Evolutionary conservation across 2,797 vertebrate species (phyloP), one percentile per base, ranked within the genome.

Genomic region (Notolabrus celidotus): DNA sequence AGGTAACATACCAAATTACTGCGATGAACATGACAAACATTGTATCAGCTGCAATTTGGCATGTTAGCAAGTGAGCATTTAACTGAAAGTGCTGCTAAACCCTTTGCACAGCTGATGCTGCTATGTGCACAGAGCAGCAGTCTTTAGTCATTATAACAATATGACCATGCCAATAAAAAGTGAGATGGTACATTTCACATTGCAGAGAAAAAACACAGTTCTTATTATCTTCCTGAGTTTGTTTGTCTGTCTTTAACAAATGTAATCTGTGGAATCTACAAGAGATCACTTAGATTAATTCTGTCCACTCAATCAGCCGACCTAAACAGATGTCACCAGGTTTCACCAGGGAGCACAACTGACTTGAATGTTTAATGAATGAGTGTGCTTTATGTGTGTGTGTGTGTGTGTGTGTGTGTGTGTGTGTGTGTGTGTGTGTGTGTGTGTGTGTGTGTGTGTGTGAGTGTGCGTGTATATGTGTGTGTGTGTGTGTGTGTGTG

Each of bases 241-340:
- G 74, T 71, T 75, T 85, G 66, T 80, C 63, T 68, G 60, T 73
- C 29, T 68, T 57, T 46, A 72, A 78, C 46, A 49, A 60, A 61
- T 56, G 43, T 75, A 79, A 86, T 88, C 84, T 77, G 67, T 33
- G 14, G 57, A 49, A 69, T 68, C 67, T 71, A 58, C 43, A 58
- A 15, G 43, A 74, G 79, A 77, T 81, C 7, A 80, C 77, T 77
- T 61, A 61, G 77, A 83, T 86, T 88, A 86, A 82, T 72, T 79
- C 58, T 58, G 69, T 74, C 52, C 43, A 67, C 51, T 63, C 63
- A 87, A 84, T 88, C 71, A 87, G 53, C 81, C 71, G 70, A 74
- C 46, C 41, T 67, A 17, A 88, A 68, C 86, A 89, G 86, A 83
- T 89, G 86, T 75, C 74, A 43, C 62, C 67, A 85, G 68, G 82